Percentiles rank a stretch among this genome's conserved stretches.
These are phyloP conservation scores for Agapornis roseicollis DNA, from an alignment of 2,113 vertebrate genomes.

Conservation along the genomic window DNA sequence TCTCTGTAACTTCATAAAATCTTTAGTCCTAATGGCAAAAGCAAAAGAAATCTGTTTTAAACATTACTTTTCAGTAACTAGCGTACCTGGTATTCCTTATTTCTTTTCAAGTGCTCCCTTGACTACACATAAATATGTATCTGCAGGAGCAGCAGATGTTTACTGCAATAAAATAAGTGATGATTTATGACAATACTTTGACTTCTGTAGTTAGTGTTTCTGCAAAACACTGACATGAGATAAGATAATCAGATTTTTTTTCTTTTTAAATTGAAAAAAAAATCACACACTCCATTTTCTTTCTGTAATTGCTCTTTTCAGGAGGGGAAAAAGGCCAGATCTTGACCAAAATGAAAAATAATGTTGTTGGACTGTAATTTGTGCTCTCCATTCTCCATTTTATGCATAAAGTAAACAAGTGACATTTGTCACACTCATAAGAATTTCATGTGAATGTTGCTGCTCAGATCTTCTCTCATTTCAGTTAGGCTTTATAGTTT, in stretches of 20 bases:
- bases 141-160: slow-evolving; percentile 3
- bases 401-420: neutral
- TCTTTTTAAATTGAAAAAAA: neutral
- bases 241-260: neutral
- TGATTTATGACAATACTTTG: neutral
- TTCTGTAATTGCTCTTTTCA: neutral
- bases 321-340: neutral
- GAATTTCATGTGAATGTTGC: neutral
- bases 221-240: neutral
- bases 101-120: neutral
- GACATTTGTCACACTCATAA: neutral
- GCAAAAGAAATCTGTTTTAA: slow-evolving; percentile 20
- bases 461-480: neutral
- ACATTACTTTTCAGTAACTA: neutral
- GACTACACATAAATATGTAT: neutral
- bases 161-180: neutral
- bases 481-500: neutral
- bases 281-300: neutral
- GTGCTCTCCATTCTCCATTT: neutral
- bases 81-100: neutral
- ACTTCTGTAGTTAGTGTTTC: neutral
- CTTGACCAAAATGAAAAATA: neutral
- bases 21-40: neutral
- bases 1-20: neutral
- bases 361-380: accelerated